phyloP scores from a whole-genome alignment of 2,113 vertebrate genomes.

The Archocentrus centrarchus region DNA sequence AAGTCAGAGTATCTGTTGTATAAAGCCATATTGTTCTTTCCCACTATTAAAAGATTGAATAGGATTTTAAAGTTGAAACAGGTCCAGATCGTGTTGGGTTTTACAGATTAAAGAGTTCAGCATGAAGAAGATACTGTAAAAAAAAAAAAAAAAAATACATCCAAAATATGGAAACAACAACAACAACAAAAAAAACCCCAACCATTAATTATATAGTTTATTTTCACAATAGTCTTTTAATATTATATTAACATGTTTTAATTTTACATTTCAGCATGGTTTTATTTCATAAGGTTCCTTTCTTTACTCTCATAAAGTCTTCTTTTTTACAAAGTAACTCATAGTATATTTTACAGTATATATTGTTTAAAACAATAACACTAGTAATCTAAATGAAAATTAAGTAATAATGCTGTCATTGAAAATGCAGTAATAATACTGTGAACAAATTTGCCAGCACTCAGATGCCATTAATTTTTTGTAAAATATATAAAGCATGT shows the following conservation, averaged over 20 bases:
- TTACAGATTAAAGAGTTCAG: background rate
- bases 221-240: background rate
- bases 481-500: too few relatives aligned
- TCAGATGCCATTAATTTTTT: too few relatives aligned
- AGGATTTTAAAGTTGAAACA: slow-evolving; percentile 8
- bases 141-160: background rate
- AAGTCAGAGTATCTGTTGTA: background rate
- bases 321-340: background rate
- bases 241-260: background rate
- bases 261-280: background rate
- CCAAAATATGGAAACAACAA: too few relatives aligned
- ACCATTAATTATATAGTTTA: too few relatives aligned
- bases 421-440: too few relatives aligned
- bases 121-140: background rate
- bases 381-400: background rate
- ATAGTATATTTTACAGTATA: background rate
- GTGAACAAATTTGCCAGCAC: too few relatives aligned
- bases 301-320: background rate
- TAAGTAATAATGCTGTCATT: background rate
- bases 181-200: too few relatives aligned
- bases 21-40: background rate
- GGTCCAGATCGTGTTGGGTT: background rate
- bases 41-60: background rate
- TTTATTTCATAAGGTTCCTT: background rate
- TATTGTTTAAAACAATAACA: background rate